Evolutionary conservation across 2,888 invertebrate species (phyloP).

Genomic region (Junonia oenone): DNA sequence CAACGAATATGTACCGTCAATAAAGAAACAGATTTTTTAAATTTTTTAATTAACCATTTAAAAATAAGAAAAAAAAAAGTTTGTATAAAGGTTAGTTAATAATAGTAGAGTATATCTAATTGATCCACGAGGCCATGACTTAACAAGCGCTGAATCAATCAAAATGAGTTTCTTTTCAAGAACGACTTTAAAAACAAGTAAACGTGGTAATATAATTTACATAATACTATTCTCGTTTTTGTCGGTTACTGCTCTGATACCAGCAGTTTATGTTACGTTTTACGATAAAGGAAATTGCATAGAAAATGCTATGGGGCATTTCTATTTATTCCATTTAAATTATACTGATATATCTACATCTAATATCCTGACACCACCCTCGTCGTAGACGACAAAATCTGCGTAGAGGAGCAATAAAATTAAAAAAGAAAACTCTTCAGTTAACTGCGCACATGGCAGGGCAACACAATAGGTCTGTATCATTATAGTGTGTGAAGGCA

Average conservation of each 20-base stretch:
- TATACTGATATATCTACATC: slow-evolving; percentile 6
- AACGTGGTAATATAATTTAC: slow-evolving; percentile 34
- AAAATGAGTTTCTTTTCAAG: slow-evolving; percentile 26
- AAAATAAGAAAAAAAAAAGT: neutral
- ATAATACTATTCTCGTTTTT: slow-evolving; percentile 44
- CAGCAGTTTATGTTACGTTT: slow-evolving; percentile 53
- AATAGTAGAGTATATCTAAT: neutral
- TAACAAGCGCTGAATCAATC: neutral
- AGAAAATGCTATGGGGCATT: slow-evolving; percentile 52
- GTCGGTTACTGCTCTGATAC: slow-evolving; percentile 46
- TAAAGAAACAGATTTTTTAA: too few relatives aligned
- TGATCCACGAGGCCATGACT: slow-evolving; percentile 12
- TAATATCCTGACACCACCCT: slow-evolving; percentile 33
- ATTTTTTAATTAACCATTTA: too few relatives aligned
- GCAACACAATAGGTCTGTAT: slow-evolving; percentile 52
- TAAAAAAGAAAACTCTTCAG: slow-evolving; percentile 7
- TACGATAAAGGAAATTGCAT: slow-evolving; percentile 40
- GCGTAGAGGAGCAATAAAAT: slow-evolving; percentile 8
- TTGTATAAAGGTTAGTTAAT: neutral
- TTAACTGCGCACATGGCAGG: slow-evolving; percentile 27
- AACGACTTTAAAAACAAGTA: slow-evolving; percentile 17
- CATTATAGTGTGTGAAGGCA: slow-evolving; percentile 44
- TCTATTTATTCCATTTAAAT: slow-evolving; percentile 37
- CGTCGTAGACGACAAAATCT: neutral
- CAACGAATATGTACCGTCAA: too few relatives aligned